Evolutionary conservation across 2,113 vertebrate species (phyloP), one percentile per base, ranked within the genome.

Genomic region (Brevimyrus niger): DNA sequence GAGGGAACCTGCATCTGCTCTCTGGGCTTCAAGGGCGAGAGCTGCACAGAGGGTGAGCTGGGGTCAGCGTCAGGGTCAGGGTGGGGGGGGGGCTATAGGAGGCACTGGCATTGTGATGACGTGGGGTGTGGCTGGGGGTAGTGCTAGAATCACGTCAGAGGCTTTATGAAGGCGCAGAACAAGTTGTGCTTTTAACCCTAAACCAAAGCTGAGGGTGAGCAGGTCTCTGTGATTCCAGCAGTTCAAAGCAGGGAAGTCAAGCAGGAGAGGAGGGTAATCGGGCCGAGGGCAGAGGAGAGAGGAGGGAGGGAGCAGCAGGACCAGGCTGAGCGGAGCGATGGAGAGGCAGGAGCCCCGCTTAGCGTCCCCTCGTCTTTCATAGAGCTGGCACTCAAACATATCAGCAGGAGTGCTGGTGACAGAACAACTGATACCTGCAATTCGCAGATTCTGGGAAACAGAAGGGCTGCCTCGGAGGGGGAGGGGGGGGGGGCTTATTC

Each of bases 1-100:
- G 97, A 98, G 2, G 98, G 98, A 84, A 98, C 95, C 94, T 99
- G 98, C 13, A 95, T 98, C 93, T 99, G 98, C 90, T 96, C 97
- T 0, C 94, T 97, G 5, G 98, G 98, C 92, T 99, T 97, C 94
- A 99, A 99, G 93, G 98, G 98, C 69, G 96, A 96, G 87, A 98
- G 94, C 94, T 99, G 98, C 90, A 97, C 97, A 88, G 97, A 99
- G 96, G 98, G 98, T 99, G 93, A 95, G 96, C 1, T 83, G 47
- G n/a, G 46, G 88, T 47, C 13, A 19, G 61, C 7, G 61, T 3
- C 50, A 8, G 86, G 55, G 35, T 0, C 5, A 5, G 44, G 86
- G 86, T 44, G 4, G 73, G 2, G 17, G 7, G 13, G 3, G 23
- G 11, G 19, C 35, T 76, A n/a, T 80, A 35, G 35, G 31, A 42